Base-by-base conservation (phyloP, 2,888 invertebrate genomes). In the Dasypogon diadema region DNA sequence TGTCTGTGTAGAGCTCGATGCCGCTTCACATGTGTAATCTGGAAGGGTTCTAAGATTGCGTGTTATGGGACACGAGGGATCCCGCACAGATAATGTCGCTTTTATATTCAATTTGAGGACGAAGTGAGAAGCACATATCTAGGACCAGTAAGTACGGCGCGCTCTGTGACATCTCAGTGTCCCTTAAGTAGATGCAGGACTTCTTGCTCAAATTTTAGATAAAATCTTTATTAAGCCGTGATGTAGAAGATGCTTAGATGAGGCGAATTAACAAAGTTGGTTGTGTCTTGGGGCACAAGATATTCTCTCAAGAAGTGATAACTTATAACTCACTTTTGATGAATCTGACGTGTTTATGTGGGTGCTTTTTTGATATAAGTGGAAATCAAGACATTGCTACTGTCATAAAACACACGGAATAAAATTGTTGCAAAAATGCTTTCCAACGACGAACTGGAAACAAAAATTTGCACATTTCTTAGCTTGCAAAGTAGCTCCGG, bases 1-100 rank as follows among this genome's bases (percentile, higher is more conserved):
- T 54, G 34, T 26, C 6, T n/a, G 51, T 51, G 18, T 18, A 54
- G 21, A 34, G 70, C 22, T 18, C 18, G 21, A 21, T 14, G 12
- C 42, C 18, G 16, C 54, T 48, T 54, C 70, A 54, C 54, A 54
- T 70, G 70, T 54, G 30, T 70, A 70, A 70, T 65, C 65, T 65
- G 51, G 16, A 70, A 54, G 70, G 70, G 70, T 54, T 70, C 22
- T 54, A 24, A 51, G 54, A 48, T 48, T 48, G 18, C 26, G 24
- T 18, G 26, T 76, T 76, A 76, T 76, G 68, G 74, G 55, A 74
- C 76, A 73, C 58, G 70, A 68, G 76, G 76, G 76, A 76, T 10
- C 55, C 70, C 56, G 2, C 74, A 34, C 3, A 42, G 73, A 73
- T 76, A 76, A 76, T 74, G 34, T 14, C 14, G 48, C 74, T 74